Percentiles rank a stretch among this genome's conserved stretches.
Conservation (phyloP, 2,888 invertebrate genomes). For the Arrhopalites spinosus region DNA sequence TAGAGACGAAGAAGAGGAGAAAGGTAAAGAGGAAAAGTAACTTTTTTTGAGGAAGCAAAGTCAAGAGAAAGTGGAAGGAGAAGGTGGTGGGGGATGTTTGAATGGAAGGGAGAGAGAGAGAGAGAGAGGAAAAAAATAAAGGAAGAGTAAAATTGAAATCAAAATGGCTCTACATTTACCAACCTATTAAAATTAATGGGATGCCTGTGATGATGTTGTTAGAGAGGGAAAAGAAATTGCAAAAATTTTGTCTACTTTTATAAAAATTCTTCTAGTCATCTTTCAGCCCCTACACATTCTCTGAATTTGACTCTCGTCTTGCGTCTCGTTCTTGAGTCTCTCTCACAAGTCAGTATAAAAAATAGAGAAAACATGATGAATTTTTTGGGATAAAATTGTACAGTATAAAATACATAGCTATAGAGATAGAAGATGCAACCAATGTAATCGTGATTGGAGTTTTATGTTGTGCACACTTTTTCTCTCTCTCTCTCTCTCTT, state of each 20-base stretch:
- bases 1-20: neutral
- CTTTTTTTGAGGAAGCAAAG: neutral
- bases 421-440: too few relatives aligned
- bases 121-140: neutral
- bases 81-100: neutral
- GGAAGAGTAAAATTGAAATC: conserved; percentile 11
- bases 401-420: too few relatives aligned
- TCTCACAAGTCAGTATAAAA: too few relatives aligned
- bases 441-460: too few relatives aligned
- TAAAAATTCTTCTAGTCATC: neutral
- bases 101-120: neutral
- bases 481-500: too few relatives aligned
- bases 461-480: too few relatives aligned
- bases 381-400: too few relatives aligned
- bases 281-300: neutral
- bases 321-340: too few relatives aligned
- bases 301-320: too few relatives aligned
- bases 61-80: neutral
- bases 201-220: conserved; percentile 4
- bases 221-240: neutral
- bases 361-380: too few relatives aligned
- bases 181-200: conserved; percentile 14
- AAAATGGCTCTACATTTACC: conserved; percentile 16
- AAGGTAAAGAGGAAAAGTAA: neutral
- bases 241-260: neutral